Percentiles rank a stretch among this genome's conserved stretches.
phyloP scores from a whole-genome alignment of 1,140 invertebrate species.

The Orchestia grillus region DNA sequence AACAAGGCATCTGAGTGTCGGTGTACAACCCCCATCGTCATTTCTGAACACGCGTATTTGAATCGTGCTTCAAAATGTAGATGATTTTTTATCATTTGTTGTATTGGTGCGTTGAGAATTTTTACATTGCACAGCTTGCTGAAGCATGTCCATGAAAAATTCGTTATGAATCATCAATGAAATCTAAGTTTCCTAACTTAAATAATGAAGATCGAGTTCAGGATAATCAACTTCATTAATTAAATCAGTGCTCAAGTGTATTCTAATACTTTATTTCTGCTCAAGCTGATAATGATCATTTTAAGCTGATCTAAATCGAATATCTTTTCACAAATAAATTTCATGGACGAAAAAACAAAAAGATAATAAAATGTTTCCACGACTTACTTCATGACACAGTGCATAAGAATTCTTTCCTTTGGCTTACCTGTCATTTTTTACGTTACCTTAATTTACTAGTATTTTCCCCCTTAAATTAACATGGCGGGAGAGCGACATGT shows the following conservation, averaged over 20 bases:
- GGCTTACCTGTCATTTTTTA: background rate
- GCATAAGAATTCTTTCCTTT: background rate
- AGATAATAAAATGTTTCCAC: background rate
- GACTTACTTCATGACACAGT: background rate
- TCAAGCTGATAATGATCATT: background rate
- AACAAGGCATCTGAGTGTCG: background rate
- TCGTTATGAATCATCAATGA: background rate
- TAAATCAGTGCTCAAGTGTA: background rate
- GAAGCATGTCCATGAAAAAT: background rate
- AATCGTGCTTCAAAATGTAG: background rate
- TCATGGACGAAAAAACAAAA: background rate
- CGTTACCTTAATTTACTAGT: too few relatives aligned
- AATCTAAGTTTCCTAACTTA: background rate
- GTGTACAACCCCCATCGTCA: background rate
- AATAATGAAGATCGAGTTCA: background rate
- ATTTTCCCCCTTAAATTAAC: background rate
- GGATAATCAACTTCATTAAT: background rate
- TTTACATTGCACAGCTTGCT: background rate
- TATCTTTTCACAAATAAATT: too few relatives aligned
- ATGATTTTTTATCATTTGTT: background rate
- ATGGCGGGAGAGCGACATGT: slow-evolving; percentile 44
- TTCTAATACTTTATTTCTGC: background rate
- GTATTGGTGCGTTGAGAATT: background rate
- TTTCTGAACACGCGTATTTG: background rate
- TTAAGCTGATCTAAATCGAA: too few relatives aligned